These are phyloP conservation scores for Heliconius aoede DNA, from an alignment of 2,888 invertebrate genomes.

Conservation along the genomic window DNA sequence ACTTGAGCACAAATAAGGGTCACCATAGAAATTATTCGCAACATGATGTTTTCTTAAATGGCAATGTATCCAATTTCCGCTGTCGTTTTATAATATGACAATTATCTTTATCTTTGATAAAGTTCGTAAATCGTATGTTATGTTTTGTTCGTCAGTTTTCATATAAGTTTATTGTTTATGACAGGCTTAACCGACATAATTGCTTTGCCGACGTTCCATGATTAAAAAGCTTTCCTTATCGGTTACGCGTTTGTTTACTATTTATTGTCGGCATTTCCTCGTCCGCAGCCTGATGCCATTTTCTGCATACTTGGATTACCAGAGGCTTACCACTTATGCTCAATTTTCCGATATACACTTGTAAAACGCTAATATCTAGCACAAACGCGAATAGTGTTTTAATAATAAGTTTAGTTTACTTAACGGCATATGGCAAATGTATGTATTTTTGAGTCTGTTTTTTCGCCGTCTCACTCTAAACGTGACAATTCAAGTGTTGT, in stretches of 20 bases:
- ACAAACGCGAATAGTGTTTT: no score
- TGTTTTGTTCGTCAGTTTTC: constrained; percentile 14
- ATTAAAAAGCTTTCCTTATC: constrained; percentile 21
- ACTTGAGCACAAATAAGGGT: constrained; percentile 20
- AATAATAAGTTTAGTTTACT: no score
- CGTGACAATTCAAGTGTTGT: no score
- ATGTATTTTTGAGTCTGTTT: no score
- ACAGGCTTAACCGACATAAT: background rate
- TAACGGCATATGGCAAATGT: no score
- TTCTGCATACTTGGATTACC: no score
- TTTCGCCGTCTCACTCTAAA: no score
- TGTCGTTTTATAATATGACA: constrained; percentile 15
- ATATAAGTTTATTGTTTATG: constrained; percentile 14
- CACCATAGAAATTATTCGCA: constrained; percentile 8
- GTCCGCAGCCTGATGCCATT: no score
- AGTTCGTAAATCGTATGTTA: background rate
- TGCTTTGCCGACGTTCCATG: background rate
- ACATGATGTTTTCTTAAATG: constrained; percentile 14
- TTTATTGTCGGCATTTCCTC: background rate
- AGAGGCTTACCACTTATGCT: no score
- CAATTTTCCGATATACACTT: no score
- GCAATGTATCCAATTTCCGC: background rate
- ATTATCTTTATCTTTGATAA: constrained; percentile 14
- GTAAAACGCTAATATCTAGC: no score
- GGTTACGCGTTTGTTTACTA: constrained; percentile 2